A percentile compares a stretch with the other conserved stretches of the same genome.
phyloP scores from a whole-genome alignment of 2,888 invertebrate genomes.

The Liodrosophila aerea region DNA sequence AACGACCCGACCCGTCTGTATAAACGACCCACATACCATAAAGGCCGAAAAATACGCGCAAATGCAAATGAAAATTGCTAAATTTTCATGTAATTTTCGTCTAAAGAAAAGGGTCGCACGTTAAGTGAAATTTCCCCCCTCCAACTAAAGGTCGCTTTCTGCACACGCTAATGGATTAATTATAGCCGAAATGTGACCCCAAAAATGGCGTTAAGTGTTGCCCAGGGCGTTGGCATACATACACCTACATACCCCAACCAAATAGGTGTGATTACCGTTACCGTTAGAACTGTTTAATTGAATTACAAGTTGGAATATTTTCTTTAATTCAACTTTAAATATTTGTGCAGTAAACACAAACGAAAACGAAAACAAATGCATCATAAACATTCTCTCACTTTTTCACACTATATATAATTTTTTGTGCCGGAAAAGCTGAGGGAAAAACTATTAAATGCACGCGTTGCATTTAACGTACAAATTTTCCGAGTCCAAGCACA shows the following conservation, averaged over 20 bases:
- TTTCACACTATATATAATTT: slow-evolving; percentile 1
- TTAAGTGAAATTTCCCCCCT: slow-evolving; percentile 57
- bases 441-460: slow-evolving; percentile 66
- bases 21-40: slow-evolving; percentile 47
- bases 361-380: slow-evolving; percentile 35
- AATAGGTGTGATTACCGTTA: slow-evolving; percentile 21
- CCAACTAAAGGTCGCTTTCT: slow-evolving; percentile 68
- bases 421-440: slow-evolving; percentile 25
- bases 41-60: slow-evolving; percentile 43
- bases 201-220: slow-evolving; percentile 9
- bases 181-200: slow-evolving; percentile 20
- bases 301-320: slow-evolving; percentile 17
- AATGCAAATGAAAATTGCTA: slow-evolving; percentile 64
- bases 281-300: slow-evolving; percentile 2
- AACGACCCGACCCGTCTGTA: slow-evolving; percentile 19
- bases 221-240: slow-evolving; percentile 18
- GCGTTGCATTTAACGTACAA: slow-evolving; percentile 54
- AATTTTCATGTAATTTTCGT: slow-evolving; percentile 51
- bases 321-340: slow-evolving; percentile 12
- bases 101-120: slow-evolving; percentile 34
- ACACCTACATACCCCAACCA: no score
- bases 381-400: slow-evolving; percentile 55
- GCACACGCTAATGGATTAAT: slow-evolving; percentile 66
- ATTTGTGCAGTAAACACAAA: slow-evolving; percentile 24
- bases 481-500: slow-evolving; percentile 21